Conservation (phyloP, 2,797 vertebrate genomes). For the Etheostoma nigrum region DNA sequence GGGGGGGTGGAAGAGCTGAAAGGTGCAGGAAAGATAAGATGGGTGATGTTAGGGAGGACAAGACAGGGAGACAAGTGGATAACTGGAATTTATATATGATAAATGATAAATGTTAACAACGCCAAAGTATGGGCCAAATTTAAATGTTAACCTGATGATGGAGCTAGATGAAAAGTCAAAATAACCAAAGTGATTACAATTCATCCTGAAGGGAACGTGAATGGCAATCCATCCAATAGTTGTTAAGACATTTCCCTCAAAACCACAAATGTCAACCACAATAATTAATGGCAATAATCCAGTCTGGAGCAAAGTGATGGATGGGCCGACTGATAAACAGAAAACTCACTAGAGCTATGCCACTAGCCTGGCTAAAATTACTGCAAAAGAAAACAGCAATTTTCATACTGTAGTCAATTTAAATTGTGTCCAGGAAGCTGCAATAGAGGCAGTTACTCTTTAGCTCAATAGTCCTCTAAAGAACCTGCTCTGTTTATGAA, state of each 20-base stretch:
- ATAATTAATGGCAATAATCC: neutral
- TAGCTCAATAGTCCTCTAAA: conserved; percentile 12
- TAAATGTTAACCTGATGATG: neutral
- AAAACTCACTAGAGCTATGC: neutral
- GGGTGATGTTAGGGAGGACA: conserved; percentile 6
- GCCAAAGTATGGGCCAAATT: neutral
- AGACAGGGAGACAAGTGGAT: neutral
- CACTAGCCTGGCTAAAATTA: neutral
- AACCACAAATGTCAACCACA: too few species aligned
- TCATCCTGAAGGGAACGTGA: neutral
- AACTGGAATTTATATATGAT: neutral
- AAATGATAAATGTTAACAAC: neutral
- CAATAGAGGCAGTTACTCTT: neutral
- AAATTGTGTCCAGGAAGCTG: neutral
- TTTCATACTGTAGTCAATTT: neutral
- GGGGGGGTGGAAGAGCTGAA: conserved; percentile 3
- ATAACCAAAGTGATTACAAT: neutral
- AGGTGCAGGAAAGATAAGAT: conserved; percentile 12
- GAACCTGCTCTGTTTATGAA: conserved; percentile 12
- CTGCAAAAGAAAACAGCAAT: neutral
- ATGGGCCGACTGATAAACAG: neutral
- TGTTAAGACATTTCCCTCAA: neutral
- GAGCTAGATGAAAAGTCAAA: neutral
- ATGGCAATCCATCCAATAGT: neutral
- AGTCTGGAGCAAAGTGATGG: neutral